These are phyloP conservation scores for Bothrops jararaca DNA, from an alignment of 2,113 vertebrate genomes.

Conservation along the genomic window DNA sequence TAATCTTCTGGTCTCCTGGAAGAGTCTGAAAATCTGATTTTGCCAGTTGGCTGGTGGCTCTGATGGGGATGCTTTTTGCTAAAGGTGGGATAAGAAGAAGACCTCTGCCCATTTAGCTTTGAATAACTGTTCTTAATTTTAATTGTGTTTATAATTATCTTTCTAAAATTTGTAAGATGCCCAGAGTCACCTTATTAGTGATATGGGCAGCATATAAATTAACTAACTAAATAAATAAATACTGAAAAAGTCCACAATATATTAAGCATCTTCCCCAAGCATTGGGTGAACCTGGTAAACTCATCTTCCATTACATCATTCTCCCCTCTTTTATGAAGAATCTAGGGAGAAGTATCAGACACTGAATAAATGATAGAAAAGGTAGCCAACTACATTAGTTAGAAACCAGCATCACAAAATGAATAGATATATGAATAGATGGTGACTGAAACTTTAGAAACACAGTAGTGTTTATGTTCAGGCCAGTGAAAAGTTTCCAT, in stretches of 20 bases:
- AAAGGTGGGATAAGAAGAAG: background rate
- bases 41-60: background rate
- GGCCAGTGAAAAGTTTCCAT: background rate
- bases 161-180: background rate
- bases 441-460: background rate
- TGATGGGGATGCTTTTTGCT: background rate
- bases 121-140: background rate
- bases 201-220: background rate
- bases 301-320: background rate
- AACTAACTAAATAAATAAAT: background rate
- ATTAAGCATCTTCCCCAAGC: background rate
- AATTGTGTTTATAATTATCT: background rate
- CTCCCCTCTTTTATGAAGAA: background rate
- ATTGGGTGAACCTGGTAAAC: background rate
- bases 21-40: background rate
- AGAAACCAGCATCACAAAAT: background rate
- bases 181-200: background rate
- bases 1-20: background rate
- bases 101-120: background rate
- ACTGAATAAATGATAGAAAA: background rate
- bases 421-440: background rate
- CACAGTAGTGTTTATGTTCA: background rate
- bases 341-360: background rate
- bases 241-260: background rate
- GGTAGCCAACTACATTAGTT: background rate